Conservation (phyloP, 2,888 invertebrate genomes). For the Drosophila neonasuta region DNA sequence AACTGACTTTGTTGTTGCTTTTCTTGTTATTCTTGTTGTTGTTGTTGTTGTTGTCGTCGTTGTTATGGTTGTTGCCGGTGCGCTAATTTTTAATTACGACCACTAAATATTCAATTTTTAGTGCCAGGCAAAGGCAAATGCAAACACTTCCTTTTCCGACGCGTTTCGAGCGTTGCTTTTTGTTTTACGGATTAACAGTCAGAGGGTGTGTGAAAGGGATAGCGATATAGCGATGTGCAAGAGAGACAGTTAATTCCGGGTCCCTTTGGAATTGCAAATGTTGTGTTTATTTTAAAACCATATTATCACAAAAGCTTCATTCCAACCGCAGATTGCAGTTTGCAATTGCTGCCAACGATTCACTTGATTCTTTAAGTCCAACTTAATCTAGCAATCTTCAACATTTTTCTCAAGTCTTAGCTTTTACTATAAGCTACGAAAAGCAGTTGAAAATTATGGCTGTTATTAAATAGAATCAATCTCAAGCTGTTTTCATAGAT, state of each 20-base stretch:
- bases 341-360: constrained; percentile 1
- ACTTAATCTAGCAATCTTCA: background rate
- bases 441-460: too few relatives aligned
- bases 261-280: constrained; percentile 59
- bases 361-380: background rate
- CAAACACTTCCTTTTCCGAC: constrained; percentile 61
- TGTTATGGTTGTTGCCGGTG: constrained; percentile 41
- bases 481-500: too few relatives aligned
- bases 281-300: constrained; percentile 50
- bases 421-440: background rate
- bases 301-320: constrained; percentile 11
- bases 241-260: constrained; percentile 53
- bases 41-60: constrained; percentile 22
- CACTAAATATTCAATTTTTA: constrained; percentile 77
- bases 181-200: constrained; percentile 40
- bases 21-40: constrained; percentile 18
- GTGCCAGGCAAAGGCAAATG: constrained; percentile 60
- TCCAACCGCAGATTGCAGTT: constrained; percentile 3
- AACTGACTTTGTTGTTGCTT: constrained; percentile 18
- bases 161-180: constrained; percentile 13
- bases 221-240: background rate
- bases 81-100: constrained; percentile 75
- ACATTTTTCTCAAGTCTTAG: background rate
- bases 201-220: constrained; percentile 5
- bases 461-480: too few relatives aligned